These are phyloP conservation scores for Papilio glaucus DNA, from an alignment of 1,140 invertebrate genomes.

Conservation along the genomic window DNA sequence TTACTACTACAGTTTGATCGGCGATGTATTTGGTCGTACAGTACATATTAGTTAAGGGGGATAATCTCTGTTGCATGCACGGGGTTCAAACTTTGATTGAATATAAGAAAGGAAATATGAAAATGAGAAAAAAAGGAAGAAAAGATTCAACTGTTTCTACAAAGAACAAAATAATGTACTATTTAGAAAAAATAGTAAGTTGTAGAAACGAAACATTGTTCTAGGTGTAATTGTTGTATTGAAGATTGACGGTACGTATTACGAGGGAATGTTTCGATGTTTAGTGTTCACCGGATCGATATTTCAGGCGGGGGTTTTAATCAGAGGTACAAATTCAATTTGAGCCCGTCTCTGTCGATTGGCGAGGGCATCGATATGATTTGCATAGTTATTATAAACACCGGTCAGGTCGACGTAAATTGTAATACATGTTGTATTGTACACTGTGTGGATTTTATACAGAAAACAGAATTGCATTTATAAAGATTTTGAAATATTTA, in stretches of 20 bases:
- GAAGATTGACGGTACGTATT: too few relatives aligned
- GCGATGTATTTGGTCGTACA: not conserved
- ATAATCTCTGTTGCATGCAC: not conserved
- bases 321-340: conserved; percentile 81
- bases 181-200: too few relatives aligned
- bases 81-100: not conserved
- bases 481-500: too few relatives aligned
- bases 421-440: conserved; percentile 33
- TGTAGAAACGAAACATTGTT: too few relatives aligned
- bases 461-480: too few relatives aligned
- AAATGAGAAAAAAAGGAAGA: too few relatives aligned
- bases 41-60: not conserved
- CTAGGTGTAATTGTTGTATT: too few relatives aligned
- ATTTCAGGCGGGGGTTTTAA: conserved; percentile 73
- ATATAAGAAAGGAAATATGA: not conserved
- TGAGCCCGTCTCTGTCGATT: conserved; percentile 61
- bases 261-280: conserved; percentile 35
- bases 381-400: conserved; percentile 82
- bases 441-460: too few relatives aligned
- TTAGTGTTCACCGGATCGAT: conserved; percentile 57
- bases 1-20: too few relatives aligned
- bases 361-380: conserved; percentile 75
- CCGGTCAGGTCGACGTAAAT: conserved; percentile 76
- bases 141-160: too few relatives aligned
- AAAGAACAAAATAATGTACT: too few relatives aligned